Percentiles rank a stretch among this genome's conserved stretches.
Evolutionary conservation across 2,888 invertebrate genomes (phyloP).

Genomic region (Kuschelorhynchus macadamiae): DNA sequence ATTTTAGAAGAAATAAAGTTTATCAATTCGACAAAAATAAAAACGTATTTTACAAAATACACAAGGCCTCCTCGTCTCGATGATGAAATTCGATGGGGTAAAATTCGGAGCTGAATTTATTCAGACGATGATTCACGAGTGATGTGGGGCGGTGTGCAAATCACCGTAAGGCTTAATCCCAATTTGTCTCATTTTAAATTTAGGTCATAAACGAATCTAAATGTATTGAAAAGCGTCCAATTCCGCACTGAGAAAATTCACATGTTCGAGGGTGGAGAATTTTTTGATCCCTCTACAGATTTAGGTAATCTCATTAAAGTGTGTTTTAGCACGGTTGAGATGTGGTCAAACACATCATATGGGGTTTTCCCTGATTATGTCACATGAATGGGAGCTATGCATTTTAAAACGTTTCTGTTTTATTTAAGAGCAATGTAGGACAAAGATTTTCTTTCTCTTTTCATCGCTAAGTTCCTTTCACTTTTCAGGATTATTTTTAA

Average conservation of each 20-base stretch:
- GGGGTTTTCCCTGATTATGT: too few species aligned
- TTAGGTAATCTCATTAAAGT: conserved; percentile 32
- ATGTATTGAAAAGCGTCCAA: conserved; percentile 40
- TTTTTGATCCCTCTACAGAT: conserved; percentile 33
- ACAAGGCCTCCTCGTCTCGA: neutral
- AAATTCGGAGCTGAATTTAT: conserved; percentile 40
- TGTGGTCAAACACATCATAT: neutral
- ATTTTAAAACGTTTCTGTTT: too few species aligned
- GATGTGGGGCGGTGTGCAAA: conserved; percentile 65
- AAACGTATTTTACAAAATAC: too few species aligned
- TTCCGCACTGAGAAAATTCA: conserved; percentile 45
- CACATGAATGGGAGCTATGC: too few species aligned
- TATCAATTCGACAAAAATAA: too few species aligned
- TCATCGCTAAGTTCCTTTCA: too few species aligned
- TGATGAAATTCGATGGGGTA: conserved; percentile 6
- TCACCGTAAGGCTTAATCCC: conserved; percentile 68
- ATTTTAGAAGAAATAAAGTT: too few species aligned
- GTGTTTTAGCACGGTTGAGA: neutral
- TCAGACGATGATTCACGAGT: conserved; percentile 61
- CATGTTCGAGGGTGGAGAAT: conserved; percentile 35
- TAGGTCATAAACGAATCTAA: conserved; percentile 63
- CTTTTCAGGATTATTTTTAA: too few species aligned
- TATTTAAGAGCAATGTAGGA: too few species aligned
- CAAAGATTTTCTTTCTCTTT: too few species aligned
- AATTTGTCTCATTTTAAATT: conserved; percentile 69